Percentiles rank a stretch among this genome's conserved stretches.
Evolutionary conservation across 2,888 invertebrate species (phyloP).

Genomic region (Parnassius glacialis): DNA sequence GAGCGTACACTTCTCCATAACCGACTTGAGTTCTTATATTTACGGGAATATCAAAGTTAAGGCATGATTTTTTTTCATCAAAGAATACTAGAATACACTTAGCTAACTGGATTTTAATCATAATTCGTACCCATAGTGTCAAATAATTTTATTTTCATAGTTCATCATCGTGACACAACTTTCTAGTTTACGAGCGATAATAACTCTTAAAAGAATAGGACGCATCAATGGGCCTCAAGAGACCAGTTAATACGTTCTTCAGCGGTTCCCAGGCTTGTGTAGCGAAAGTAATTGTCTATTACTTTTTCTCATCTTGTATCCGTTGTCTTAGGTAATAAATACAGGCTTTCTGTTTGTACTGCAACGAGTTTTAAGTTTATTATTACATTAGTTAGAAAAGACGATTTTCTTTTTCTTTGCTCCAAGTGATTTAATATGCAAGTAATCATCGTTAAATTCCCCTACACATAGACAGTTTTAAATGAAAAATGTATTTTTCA

Average conservation of each 20-base stretch:
- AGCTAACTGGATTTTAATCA: too few species aligned
- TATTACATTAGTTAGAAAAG: not conserved
- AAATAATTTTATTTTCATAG: slow-evolving; percentile 15
- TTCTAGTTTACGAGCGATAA: slow-evolving; percentile 9
- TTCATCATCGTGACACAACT: slow-evolving; percentile 10
- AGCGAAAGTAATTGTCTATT: slow-evolving; percentile 26
- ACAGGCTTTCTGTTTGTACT: slow-evolving; percentile 4
- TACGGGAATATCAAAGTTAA: too few species aligned
- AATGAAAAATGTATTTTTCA: too few species aligned
- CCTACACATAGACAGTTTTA: too few species aligned
- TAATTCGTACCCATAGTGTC: not conserved
- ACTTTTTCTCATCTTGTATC: slow-evolving; percentile 26
- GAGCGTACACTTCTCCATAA: too few species aligned
- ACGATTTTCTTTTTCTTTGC: too few species aligned
- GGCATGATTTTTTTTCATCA: too few species aligned
- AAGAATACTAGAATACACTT: too few species aligned
- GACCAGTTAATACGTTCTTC: slow-evolving; percentile 11
- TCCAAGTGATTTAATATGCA: too few species aligned
- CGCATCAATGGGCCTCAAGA: slow-evolving; percentile 21
- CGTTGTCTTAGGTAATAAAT: slow-evolving; percentile 22
- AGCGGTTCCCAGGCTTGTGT: slow-evolving; percentile 19
- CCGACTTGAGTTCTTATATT: too few species aligned
- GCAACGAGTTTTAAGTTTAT: slow-evolving; percentile 1
- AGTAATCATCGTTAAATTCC: too few species aligned
- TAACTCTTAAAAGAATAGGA: slow-evolving; percentile 10